Base-by-base conservation (phyloP, 2,113 vertebrate genomes). In the Callipepla californica region DNA sequence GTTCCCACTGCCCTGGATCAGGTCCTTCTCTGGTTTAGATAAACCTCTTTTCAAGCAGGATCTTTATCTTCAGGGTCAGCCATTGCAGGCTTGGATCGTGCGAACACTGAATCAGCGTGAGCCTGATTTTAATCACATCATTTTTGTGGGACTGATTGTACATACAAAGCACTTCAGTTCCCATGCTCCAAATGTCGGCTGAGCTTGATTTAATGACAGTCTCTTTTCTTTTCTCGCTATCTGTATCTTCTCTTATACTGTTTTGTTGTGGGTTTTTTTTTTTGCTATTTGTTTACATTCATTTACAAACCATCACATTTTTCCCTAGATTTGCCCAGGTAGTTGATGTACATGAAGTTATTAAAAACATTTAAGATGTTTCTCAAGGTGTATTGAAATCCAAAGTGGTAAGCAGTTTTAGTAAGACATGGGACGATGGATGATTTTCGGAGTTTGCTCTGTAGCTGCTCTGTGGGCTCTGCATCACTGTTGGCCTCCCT, bases 381-480 rank as follows among this genome's bases (percentile, higher is more conserved):
- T 5, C 36, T 38, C 11, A 20, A n/a, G 16, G 19, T 40, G 7
- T 51, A 19, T 3, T 15, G 6, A 1, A 12, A 26, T 18, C 38
- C 15, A 28, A 25, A 48, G 2, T 13, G 25, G 6, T 22, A 25
- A 25, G 67, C 3, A 1, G 55, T 14, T 40, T 69, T 38, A 26
- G 17, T 0, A 0, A 55, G 23, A 40, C 12, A 30, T 0, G 0
- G 0, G 18, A 6, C 15, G 36, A 53, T 3, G 23, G 40, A 11
- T 2, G 1, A 59, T 80, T 74, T 10, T 22, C 30, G 7, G 22
- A 23, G 0, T 0, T 48, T 50, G 17, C 21, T 45, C 7, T 78
- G 58, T 32, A 4, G 62, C 4, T 19, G 14, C 22, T 44, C 42
- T 34, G 6, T 15, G 15, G 21, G 21, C 23, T 50, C 26, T 53